phyloP scores from a whole-genome alignment of 2,113 vertebrate genomes.

The Piprites chloris region DNA sequence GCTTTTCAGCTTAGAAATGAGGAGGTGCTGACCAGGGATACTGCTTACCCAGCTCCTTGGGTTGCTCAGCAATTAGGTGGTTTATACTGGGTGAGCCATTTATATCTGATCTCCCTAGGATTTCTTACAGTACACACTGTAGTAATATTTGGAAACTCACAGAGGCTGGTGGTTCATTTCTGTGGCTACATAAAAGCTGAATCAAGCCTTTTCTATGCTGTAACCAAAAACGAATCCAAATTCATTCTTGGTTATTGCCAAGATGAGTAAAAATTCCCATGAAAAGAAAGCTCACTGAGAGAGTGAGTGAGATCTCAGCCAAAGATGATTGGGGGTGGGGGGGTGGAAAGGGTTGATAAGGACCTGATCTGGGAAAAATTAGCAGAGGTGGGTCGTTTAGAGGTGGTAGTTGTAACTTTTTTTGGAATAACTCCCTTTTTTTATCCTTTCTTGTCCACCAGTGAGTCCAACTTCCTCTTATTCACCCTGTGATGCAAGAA shows the following conservation, averaged over 20 bases:
- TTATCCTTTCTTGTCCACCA: neutral
- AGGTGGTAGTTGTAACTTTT: neutral
- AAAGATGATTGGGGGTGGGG: neutral
- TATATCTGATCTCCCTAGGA: neutral
- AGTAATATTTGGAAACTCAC: neutral
- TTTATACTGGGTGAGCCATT: neutral
- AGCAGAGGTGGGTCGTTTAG: neutral
- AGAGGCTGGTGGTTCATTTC: constrained; percentile 11
- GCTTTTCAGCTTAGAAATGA: neutral
- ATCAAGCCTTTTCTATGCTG: neutral
- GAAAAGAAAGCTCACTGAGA: neutral
- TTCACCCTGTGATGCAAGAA: neutral
- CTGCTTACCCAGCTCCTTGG: neutral
- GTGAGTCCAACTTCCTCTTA: neutral
- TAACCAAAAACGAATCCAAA: neutral
- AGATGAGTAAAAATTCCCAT: neutral
- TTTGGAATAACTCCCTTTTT: neutral
- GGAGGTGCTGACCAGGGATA: neutral
- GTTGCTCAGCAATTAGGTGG: constrained; percentile 20
- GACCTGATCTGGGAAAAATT: neutral
- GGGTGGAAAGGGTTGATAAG: neutral
- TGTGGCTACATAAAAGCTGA: neutral
- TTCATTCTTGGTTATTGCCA: neutral
- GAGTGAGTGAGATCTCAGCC: neutral
- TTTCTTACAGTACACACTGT: neutral